Evolutionary conservation across 2,797 vertebrate species (phyloP), one percentile per base, ranked within the genome.

Genomic region (Rhinatrema bivittatum): DNA sequence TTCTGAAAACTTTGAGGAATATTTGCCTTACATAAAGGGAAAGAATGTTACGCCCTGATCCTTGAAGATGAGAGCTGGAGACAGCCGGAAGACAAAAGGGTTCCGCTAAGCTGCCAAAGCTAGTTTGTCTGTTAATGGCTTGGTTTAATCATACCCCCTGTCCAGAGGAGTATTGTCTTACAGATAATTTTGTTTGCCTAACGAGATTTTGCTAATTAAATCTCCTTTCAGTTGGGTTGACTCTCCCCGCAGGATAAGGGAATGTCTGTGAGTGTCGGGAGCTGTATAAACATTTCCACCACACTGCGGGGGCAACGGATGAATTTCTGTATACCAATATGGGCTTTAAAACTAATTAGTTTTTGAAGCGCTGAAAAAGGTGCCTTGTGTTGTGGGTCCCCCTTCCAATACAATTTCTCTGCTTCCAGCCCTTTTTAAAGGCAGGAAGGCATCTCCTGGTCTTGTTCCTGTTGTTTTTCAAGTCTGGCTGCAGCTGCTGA

Each of bases 201-300:
- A 95, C 89, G 89, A 94, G 89, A 94, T 97, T 94, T 93, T 71
- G 44, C 88, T 94, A 96, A 98, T 98, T 93, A 97, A 95, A 97
- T 94, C 90, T 93, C 81, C 89, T 89, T 87, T 83, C 81, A 72
- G 87, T 83, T 77, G 75, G 86, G 86, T 87, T 76, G 74, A 79
- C 79, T 81, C 58, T 83, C 78, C 84, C 75, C 81, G 81, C 79
- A 76, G 84, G 77, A 70, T 72, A 67, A 69, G 81, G 68, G 74
- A 82, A 83, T 86, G 81, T 88, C 89, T 78, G 77, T 72, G 66
- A 75, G 79, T 1, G 39, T 62, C 66, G 42, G 45, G 60, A 78
- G 76, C 81, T 74, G 84, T 85, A 85, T 88, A 87, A 88, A 88
- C 85, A 82, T 90, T 86, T 86, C 78, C 61, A 57, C 70, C 77